A percentile compares a stretch with the other conserved stretches of the same genome.
phyloP scores from a whole-genome alignment of 2,888 invertebrate species.

The Plagodis dolabraria region DNA sequence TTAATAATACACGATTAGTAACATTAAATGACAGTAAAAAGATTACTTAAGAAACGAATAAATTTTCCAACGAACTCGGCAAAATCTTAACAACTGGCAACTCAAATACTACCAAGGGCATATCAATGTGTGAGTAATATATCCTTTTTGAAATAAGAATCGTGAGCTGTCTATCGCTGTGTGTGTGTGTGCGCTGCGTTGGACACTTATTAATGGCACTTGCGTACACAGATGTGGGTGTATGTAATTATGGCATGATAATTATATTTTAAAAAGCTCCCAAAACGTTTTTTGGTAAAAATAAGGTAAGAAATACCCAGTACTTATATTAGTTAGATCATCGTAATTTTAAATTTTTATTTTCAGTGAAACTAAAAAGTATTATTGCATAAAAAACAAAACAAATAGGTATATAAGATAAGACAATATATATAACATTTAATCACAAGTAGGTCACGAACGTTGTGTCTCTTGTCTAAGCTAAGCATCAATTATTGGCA shows the following conservation, averaged over 20 bases:
- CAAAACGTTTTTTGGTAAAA: conserved; percentile 51
- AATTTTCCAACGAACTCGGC: conserved; percentile 9
- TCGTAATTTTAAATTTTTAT: too few relatives aligned
- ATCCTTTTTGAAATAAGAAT: conserved; percentile 51
- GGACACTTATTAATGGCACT: conserved; percentile 79
- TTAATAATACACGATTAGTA: not conserved
- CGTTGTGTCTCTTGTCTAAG: too few relatives aligned
- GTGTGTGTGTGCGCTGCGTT: conserved; percentile 61
- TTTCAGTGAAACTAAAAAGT: too few relatives aligned
- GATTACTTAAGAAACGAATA: not conserved
- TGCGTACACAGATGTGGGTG: conserved; percentile 71
- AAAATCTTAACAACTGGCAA: conserved; percentile 51
- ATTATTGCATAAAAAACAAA: too few relatives aligned
- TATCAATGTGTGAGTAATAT: conserved; percentile 52
- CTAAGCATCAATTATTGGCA: not conserved
- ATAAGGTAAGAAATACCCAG: conserved; percentile 15
- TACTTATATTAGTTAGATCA: too few relatives aligned
- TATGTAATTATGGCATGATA: conserved; percentile 78
- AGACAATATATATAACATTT: not conserved
- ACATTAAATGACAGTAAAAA: not conserved
- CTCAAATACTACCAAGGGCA: conserved; percentile 46
- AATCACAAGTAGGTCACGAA: too few relatives aligned
- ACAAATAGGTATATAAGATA: not conserved
- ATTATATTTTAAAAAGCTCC: conserved; percentile 81
- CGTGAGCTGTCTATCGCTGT: conserved; percentile 43